Base-by-base conservation (phyloP, 2,113 vertebrate genomes). In the Tricholaema leucomelas region DNA sequence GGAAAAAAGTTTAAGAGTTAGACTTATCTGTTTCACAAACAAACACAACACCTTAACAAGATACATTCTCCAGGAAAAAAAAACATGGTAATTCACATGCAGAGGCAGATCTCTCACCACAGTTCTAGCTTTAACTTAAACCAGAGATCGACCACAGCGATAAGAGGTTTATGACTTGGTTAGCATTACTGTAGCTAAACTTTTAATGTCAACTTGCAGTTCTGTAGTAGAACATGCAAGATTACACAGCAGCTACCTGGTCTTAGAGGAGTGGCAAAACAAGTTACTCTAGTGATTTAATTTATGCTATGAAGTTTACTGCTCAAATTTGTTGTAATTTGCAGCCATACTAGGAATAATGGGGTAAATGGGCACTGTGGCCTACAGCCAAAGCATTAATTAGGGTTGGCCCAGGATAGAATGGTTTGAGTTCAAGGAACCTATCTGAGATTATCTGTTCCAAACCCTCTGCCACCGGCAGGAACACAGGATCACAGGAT, bases 1-100 rank as follows among this genome's bases (percentile, higher is more conserved):
- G 28, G 97, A 90, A 92, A 23, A 93, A 91, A 95, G 19, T 40
- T 80, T 8, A 67, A 52, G 17, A 54, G 48, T 80, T 50, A 66
- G 30, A 76, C 18, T 69, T 71, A 23, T 52, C 50, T 60, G 2
- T 42, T 67, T 75, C 42, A 61, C 23, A 85, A 70, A 46, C 11
- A 10, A 92, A 72, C 3, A 8, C 1, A 9, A 12, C 30, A 31
- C 24, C 31, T 20, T 35, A 64, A 38, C 15, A 42, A 54, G 18
- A 27, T 12, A 80, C 15, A 8, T 20, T 56, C 14, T 31, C 20
- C 56, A 15, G 24, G 4, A 19, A 48, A 61, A 35, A 15, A 42
- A 28, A 50, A 50, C 46, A 50, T 3, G 9, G 24, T 7, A 54
- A 17, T 5, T 13, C 7, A 56, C 64, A 35, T 42, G 10, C 35